A percentile compares a stretch with the other conserved stretches of the same genome.
These are phyloP conservation scores for Pachypanchax playfairii DNA, from an alignment of 2,113 vertebrate genomes.

Conservation along the genomic window DNA sequence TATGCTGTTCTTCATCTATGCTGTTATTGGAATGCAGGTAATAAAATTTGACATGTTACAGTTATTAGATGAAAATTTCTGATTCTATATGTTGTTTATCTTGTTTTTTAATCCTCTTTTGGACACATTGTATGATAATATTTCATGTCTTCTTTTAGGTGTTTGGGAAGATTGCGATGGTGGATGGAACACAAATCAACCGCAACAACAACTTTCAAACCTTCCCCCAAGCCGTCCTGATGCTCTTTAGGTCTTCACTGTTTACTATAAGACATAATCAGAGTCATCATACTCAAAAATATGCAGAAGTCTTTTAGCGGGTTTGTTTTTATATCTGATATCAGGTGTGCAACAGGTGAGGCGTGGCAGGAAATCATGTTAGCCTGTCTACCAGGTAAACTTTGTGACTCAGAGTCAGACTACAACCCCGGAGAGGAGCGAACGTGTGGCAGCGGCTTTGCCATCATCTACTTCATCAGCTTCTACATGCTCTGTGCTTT, in stretches of 20 bases:
- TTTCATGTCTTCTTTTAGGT: slow-evolving; percentile 77
- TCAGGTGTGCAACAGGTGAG: slow-evolving; percentile 96
- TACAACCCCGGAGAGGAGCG: slow-evolving; percentile 90
- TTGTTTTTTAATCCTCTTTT: no score
- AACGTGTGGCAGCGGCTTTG: slow-evolving; percentile 93
- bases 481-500: slow-evolving; percentile 99
- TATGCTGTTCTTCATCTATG: slow-evolving; percentile 99
- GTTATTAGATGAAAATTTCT: neutral
- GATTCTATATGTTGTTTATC: neutral
- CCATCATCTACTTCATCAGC: slow-evolving; percentile 98
- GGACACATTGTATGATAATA: neutral
- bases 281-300: accelerated
- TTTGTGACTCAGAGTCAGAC: slow-evolving; percentile 92
- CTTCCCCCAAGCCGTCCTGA: slow-evolving; percentile 94
- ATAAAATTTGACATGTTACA: neutral
- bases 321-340: neutral
- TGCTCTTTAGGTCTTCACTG: slow-evolving; percentile 90
- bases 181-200: slow-evolving; percentile 95
- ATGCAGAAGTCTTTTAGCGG: neutral
- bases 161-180: slow-evolving; percentile 98
- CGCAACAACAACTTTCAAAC: slow-evolving; percentile 99
- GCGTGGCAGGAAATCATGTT: slow-evolving; percentile 99
- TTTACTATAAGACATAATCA: neutral
- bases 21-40: slow-evolving; percentile 99
- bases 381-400: slow-evolving; percentile 93